Evolutionary conservation across 2,113 vertebrate species (phyloP), one percentile per base, ranked within the genome.

Genomic region (Marmota flaviventris): DNA sequence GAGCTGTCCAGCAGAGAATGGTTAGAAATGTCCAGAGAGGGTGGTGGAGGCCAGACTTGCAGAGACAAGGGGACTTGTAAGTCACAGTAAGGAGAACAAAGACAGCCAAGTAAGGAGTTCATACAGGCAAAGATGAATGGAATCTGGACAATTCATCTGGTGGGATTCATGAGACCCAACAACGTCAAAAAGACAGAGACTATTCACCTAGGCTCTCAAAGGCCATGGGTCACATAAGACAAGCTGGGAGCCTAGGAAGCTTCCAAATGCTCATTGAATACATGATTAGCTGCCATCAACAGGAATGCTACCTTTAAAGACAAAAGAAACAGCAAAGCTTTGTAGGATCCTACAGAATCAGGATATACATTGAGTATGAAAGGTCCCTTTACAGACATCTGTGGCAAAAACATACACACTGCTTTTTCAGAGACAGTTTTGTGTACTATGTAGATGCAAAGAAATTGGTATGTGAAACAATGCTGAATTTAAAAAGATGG

Each of bases 341-440:
- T 34, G 9, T 17, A 73, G 53, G 20, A 24, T 58, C 91, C 73
- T 10, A 25, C 14, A 45, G 91, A 85, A 56, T 39, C 32, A 0
- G 3, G 37, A 25, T 65, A 45, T 83, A 9, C 72, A 58, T 48
- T 42, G 42, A 84, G 45, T 24, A 83, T 32, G 37, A 84, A 34
- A 61, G 37, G 20, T 81, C 72, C 37, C 48, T 91, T 93, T 69
- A 78, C 12, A 93, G 29, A 56, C n/a, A 81, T 73, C 45, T 51
- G 39, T 61, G 56, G 48, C 48, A 79, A 95, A 86, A 77, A 77
- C 69, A 93, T 2, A 48, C 9, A 48, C 1, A 16, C 24, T 83
- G 17, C 16, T 70, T 93, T 93, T 75, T 61, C 87, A 58, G 83
- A 42, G 79, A 81, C 58, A 79, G 65, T 72, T 94, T 34, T 85